These are phyloP conservation scores for Serinus canaria DNA, from an alignment of 2,113 vertebrate species.

Conservation along the genomic window DNA sequence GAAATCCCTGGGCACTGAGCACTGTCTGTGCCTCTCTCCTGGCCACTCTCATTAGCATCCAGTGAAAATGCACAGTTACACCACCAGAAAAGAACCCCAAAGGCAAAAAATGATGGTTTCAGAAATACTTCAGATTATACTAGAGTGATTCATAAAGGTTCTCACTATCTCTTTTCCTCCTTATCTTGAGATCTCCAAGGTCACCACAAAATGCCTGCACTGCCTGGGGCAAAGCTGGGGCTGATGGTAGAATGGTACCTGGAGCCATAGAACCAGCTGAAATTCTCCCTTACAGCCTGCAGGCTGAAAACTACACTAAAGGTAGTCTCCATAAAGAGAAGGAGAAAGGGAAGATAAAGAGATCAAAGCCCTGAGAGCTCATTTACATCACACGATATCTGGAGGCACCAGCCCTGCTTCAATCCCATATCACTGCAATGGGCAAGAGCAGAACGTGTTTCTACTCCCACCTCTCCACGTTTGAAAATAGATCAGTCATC, in stretches of 20 bases:
- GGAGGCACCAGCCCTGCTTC: conserved; percentile 35
- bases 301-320: not conserved
- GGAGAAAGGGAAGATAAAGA: conserved; percentile 52
- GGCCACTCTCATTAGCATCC: conserved; percentile 12
- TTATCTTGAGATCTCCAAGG: conserved; percentile 51
- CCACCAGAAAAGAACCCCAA: conserved; percentile 15
- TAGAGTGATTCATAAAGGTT: conserved; percentile 55
- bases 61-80: not conserved
- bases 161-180: conserved; percentile 32
- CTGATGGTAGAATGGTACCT: not conserved
- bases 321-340: conserved; percentile 8
- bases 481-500: conserved; percentile 47
- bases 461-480: conserved; percentile 47
- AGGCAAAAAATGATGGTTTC: conserved; percentile 20
- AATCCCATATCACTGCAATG: not conserved
- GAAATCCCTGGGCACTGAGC: not conserved
- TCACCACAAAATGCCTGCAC: conserved; percentile 46
- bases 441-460: conserved; percentile 38
- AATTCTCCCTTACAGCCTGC: conserved; percentile 28
- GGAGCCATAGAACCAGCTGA: conserved; percentile 19
- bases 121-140: conserved; percentile 44
- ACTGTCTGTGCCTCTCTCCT: not conserved
- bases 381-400: conserved; percentile 45
- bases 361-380: conserved; percentile 34
- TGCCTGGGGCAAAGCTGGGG: not conserved